Evolutionary conservation across 2,888 invertebrate species (phyloP), one percentile per base, ranked within the genome.

Genomic region (Synergus gifuensis): DNA sequence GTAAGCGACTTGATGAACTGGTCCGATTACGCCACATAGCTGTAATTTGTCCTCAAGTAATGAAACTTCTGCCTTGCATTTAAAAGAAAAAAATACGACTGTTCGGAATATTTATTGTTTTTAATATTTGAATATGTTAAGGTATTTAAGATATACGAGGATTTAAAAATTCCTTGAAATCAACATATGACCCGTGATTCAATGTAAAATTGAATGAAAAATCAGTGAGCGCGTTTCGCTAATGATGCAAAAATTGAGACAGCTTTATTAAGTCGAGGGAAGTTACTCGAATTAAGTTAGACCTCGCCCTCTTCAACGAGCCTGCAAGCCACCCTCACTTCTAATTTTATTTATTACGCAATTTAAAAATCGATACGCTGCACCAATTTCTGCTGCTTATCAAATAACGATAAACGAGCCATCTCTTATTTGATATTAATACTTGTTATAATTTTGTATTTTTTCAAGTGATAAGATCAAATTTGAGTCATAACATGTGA

Each of bases 301-400:
- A 84, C 85, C 87, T 82, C 82, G 81, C 80, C 84, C 85, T 85
- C 81, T 73, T 79, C 78, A 78, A 77, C 77, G 81, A 83, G 83
- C 85, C 82, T 84, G 85, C 79, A 83, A 89, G 85, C 88, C 89
- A 90, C 90, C 91, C 90, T 89, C 86, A 79, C 78, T 82, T 83
- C 89, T 91, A 91, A 91, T 91, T 91, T 90, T 91, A 91, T 91
- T 91, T 91, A 91, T 91, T 90, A 91, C 88, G 88, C 88, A 91
- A 91, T 91, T 91, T 91, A 89, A 91, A 91, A 91, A 91, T 91
- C 91, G 89, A 91, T 91, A 84, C 79, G 49, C 73, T 76, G 28
- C 76, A 60, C 77, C 22, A 60, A 77, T 76, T 76, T 63, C 54
- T 64, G 49, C 76, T 79, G n/a, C 54, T 58, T 73, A 73, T 54